These are phyloP conservation scores for Thunnus thynnus DNA, from an alignment of 2,113 vertebrate genomes.

Conservation along the genomic window DNA sequence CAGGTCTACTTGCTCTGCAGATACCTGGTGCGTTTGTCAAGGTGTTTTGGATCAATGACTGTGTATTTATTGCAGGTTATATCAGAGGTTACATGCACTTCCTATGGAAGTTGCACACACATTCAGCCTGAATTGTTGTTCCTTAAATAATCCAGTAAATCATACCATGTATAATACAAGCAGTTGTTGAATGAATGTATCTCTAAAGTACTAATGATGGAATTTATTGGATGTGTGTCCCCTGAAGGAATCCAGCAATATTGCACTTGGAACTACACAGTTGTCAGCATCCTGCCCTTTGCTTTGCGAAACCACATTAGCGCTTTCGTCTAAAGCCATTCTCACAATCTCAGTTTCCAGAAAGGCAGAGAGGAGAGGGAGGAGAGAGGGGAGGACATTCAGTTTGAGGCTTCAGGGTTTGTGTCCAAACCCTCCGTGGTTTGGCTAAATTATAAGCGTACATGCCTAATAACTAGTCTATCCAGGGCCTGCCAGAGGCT, in stretches of 20 bases:
- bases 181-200: neutral
- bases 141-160: neutral
- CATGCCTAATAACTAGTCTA: conserved; percentile 82
- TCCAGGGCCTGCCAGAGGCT: conserved; percentile 78
- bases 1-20: conserved; percentile 56
- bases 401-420: conserved; percentile 74
- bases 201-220: neutral
- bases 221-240: conserved; percentile 7
- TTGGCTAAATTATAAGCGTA: conserved; percentile 77
- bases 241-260: neutral
- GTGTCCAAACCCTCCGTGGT: conserved; percentile 77
- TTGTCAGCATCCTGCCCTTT: conserved; percentile 15
- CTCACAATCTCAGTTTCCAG: conserved; percentile 48
- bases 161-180: neutral
- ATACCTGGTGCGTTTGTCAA: conserved; percentile 44
- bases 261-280: conserved; percentile 21
- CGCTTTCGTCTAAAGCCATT: conserved; percentile 40
- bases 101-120: conserved; percentile 5
- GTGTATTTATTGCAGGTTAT: conserved; percentile 22
- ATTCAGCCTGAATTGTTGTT: neutral
- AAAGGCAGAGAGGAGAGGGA: conserved; percentile 43
- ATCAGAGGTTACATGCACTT: neutral
- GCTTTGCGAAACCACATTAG: conserved; percentile 14
- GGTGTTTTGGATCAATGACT: conserved; percentile 44
- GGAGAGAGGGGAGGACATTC: conserved; percentile 52